Percentiles rank a stretch among this genome's conserved stretches.
Evolutionary conservation across 2,888 invertebrate genomes (phyloP).

Genomic region (Saturnia japonica): DNA sequence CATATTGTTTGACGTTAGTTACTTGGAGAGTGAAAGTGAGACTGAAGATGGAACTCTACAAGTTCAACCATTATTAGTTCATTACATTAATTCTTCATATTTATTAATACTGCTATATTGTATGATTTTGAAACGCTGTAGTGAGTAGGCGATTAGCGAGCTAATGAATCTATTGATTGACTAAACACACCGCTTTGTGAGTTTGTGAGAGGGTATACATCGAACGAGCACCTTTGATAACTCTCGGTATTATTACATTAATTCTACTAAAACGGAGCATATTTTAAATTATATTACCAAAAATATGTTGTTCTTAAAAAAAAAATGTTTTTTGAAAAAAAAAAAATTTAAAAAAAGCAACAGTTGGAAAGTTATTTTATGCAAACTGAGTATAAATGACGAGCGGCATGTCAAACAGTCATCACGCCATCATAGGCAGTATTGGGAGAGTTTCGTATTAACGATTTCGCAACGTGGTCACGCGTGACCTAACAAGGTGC

Average conservation of each 20-base stretch:
- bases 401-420: neutral
- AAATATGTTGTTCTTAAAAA: too few species aligned
- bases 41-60: neutral
- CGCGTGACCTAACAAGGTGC: conserved; percentile 15
- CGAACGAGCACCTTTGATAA: neutral
- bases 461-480: conserved; percentile 14
- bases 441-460: conserved; percentile 5
- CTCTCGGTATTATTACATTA: neutral
- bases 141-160: neutral
- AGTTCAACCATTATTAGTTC: neutral
- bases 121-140: neutral
- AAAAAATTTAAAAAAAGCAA: neutral
- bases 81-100: neutral
- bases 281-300: too few species aligned
- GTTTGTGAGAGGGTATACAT: too few species aligned
- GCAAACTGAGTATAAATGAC: neutral
- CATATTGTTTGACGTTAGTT: neutral
- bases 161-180: neutral
- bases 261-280: neutral
- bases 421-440: neutral
- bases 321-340: neutral
- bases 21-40: neutral
- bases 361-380: neutral
- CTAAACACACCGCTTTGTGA: neutral
- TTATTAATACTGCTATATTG: neutral